Conservation (phyloP, 2,797 vertebrate species). For the Bovichtus variegatus region DNA sequence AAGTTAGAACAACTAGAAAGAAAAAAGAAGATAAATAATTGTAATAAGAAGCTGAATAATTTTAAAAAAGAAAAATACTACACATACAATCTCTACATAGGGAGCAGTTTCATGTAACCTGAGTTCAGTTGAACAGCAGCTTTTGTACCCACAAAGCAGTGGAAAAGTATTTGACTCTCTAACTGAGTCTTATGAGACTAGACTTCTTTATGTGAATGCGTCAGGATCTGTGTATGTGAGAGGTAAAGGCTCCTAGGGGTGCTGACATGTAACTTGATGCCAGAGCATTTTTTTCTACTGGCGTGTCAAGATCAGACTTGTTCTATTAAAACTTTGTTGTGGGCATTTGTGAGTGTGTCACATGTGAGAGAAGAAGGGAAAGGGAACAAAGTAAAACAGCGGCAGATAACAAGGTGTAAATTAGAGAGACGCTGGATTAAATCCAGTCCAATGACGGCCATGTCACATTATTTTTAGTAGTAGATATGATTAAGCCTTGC, state of each 20-base stretch:
- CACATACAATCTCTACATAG: background rate
- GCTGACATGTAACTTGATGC: constrained; percentile 17
- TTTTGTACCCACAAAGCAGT: background rate
- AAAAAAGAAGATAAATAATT: background rate
- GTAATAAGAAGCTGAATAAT: background rate
- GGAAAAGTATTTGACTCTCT: background rate
- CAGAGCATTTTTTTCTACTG: constrained; percentile 28
- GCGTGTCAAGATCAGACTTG: constrained; percentile 47
- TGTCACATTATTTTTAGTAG: background rate
- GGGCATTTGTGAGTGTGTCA: constrained; percentile 15
- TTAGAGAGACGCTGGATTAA: background rate
- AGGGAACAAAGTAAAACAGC: background rate
- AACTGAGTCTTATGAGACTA: background rate
- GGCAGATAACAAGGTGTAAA: background rate
- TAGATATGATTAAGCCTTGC: background rate
- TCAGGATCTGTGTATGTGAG: background rate
- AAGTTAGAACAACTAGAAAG: background rate
- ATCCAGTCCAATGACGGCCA: background rate
- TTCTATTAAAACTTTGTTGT: constrained; percentile 30
- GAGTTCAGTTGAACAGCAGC: background rate
- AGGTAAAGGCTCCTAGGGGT: background rate
- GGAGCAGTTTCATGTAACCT: background rate
- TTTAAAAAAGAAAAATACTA: background rate
- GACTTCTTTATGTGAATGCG: background rate
- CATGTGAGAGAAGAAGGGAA: background rate